Evolutionary conservation across 2,797 vertebrate species (phyloP).

Genomic region (Apogon talboti): DNA sequence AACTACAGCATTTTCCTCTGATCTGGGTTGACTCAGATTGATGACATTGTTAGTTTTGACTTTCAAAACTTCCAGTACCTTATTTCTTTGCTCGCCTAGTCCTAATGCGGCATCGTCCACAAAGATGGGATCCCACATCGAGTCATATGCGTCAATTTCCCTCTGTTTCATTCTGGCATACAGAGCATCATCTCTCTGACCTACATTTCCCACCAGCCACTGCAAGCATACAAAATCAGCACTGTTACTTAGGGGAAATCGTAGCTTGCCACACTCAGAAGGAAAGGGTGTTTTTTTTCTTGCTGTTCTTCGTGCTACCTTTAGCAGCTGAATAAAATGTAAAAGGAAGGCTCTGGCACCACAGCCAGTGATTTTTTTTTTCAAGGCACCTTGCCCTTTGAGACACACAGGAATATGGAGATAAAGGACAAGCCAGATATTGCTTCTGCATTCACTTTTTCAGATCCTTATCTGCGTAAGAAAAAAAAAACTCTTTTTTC

Average conservation of each 20-base stretch:
- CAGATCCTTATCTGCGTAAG: conserved; percentile 64
- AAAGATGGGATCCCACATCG: conserved; percentile 91
- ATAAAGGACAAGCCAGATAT: conserved; percentile 74
- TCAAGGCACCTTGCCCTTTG: conserved; percentile 73
- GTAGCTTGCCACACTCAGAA: conserved; percentile 84
- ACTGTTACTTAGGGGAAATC: conserved; percentile 85
- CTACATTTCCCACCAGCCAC: conserved; percentile 91
- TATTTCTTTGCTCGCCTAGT: conserved; percentile 90
- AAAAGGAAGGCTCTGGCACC: conserved; percentile 74
- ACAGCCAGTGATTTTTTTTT: conserved; percentile 67
- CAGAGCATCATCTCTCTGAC: conserved; percentile 91
- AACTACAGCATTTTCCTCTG: conserved; percentile 85
- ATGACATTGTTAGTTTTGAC: conserved; percentile 84
- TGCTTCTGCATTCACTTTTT: conserved; percentile 75
- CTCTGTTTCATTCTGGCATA: conserved; percentile 92
- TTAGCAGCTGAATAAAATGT: conserved; percentile 76
- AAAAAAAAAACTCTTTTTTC: conserved; percentile 12
- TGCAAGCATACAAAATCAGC: conserved; percentile 91
- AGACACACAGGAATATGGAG: conserved; percentile 80
- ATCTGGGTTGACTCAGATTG: conserved; percentile 86
- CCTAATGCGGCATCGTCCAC: conserved; percentile 89
- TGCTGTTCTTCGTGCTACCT: conserved; percentile 75
- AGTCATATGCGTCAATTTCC: conserved; percentile 91
- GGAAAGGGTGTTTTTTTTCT: conserved; percentile 76
- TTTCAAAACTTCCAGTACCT: conserved; percentile 88